Conservation (phyloP, 1,140 invertebrate species). For the Watersipora subatra region DNA sequence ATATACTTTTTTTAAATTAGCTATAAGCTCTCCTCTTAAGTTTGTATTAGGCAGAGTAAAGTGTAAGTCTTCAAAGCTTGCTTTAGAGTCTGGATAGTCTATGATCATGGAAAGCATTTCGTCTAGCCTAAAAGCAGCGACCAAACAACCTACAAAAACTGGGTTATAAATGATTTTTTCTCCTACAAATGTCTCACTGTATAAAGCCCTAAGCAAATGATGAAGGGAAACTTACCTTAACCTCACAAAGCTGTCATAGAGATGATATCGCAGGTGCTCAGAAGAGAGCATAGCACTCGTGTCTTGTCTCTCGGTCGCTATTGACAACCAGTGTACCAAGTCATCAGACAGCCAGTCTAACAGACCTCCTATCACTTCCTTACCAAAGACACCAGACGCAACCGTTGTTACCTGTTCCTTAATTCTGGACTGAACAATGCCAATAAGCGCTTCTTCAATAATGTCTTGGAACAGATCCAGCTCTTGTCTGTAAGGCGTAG, state of each 20-base stretch:
- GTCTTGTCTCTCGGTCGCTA: slow-evolving; percentile 53
- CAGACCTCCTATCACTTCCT: slow-evolving; percentile 10
- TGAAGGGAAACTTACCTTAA: slow-evolving; percentile 75
- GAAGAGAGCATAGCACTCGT: slow-evolving; percentile 42
- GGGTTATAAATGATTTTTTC: too few species aligned
- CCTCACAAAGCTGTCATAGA: slow-evolving; percentile 50
- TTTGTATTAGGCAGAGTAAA: slow-evolving; percentile 70
- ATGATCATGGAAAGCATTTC: slow-evolving; percentile 91
- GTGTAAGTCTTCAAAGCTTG: slow-evolving; percentile 76
- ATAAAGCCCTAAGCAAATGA: too few species aligned
- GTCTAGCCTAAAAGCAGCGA: slow-evolving; percentile 69
- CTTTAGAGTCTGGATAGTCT: slow-evolving; percentile 87
- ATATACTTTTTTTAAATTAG: slow-evolving; percentile 58
- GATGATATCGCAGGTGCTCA: slow-evolving; percentile 38
- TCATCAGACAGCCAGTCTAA: slow-evolving; percentile 64
- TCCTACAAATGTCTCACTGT: too few species aligned
- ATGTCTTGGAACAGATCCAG: slow-evolving; percentile 63
- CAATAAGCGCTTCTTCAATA: slow-evolving; percentile 63
- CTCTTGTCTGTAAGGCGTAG: slow-evolving; percentile 44
- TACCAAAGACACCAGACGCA: slow-evolving; percentile 69
- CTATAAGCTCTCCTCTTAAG: slow-evolving; percentile 58
- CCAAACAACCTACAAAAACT: too few species aligned
- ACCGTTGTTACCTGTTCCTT: slow-evolving; percentile 61
- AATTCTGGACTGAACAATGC: slow-evolving; percentile 64
- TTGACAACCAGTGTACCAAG: slow-evolving; percentile 65